A percentile compares a stretch with the other conserved stretches of the same genome.
These are phyloP conservation scores for Cremastinae sp. DNA, from an alignment of 2,888 invertebrate species.

Conservation along the genomic window DNA sequence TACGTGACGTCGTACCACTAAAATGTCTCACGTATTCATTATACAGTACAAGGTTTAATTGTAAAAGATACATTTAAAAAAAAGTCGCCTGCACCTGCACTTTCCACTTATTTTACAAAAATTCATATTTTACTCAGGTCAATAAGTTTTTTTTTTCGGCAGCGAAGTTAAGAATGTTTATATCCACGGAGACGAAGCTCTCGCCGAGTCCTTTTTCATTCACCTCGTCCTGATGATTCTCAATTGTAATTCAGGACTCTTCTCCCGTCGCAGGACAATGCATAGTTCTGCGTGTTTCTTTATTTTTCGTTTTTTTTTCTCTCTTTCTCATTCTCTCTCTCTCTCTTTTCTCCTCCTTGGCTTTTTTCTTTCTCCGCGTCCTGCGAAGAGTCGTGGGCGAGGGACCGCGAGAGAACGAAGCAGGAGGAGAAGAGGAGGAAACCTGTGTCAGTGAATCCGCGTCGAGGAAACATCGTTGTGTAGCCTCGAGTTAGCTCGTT, in stretches of 20 bases:
- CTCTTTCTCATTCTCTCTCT: too few species aligned
- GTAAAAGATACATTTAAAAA: too few species aligned
- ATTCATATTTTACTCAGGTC: too few species aligned
- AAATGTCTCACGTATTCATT: too few species aligned
- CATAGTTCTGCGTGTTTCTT: conserved; percentile 74
- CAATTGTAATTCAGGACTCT: conserved; percentile 75
- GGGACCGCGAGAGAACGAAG: conserved; percentile 54
- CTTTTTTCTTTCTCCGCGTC: conserved; percentile 5
- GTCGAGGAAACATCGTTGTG: conserved; percentile 61
- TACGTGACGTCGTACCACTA: too few species aligned
- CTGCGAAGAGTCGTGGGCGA: conserved; percentile 71
- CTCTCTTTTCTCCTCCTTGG: too few species aligned
- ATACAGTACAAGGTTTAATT: too few species aligned
- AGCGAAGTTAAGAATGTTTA: not conserved
- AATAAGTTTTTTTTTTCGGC: too few species aligned
- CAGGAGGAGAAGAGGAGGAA: conserved; percentile 36
- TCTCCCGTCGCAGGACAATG: conserved; percentile 71
- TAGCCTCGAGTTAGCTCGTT: conserved; percentile 55
- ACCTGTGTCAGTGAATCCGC: conserved; percentile 62
- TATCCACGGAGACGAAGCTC: conserved; percentile 4
- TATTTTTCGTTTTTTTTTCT: conserved; percentile 63
- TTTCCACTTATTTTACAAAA: too few species aligned
- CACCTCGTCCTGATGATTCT: conserved; percentile 56
- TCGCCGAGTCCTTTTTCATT: conserved; percentile 21
- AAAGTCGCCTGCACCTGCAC: too few species aligned